Conservation (phyloP, 2,113 vertebrate species). For the Monopterus albus region DNA sequence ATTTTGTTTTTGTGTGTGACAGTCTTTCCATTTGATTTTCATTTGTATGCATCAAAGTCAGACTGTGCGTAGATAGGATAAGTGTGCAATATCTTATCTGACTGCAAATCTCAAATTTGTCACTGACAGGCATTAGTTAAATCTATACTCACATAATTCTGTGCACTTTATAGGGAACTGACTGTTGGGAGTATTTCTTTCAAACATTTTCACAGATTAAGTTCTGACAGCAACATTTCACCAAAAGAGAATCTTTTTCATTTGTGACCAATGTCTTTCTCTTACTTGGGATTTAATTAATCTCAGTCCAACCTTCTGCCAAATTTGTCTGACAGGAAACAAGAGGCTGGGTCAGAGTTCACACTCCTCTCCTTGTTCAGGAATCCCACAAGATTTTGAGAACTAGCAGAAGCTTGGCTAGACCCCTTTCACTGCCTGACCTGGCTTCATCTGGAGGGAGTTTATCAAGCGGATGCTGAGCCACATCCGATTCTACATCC, state of each 20-base stretch:
- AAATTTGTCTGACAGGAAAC: slow-evolving; percentile 51
- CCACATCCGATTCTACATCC: slow-evolving; percentile 57
- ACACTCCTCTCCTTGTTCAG: slow-evolving; percentile 30
- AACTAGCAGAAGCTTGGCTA: slow-evolving; percentile 61
- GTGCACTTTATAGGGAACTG: slow-evolving; percentile 1
- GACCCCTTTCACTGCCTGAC: slow-evolving; percentile 49
- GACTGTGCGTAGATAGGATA: slow-evolving; percentile 65
- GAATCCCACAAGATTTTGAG: slow-evolving; percentile 48
- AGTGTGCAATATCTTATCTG: slow-evolving; percentile 56
- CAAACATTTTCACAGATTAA: slow-evolving; percentile 51
- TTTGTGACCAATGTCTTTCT: slow-evolving; percentile 25
- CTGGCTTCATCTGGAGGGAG: slow-evolving; percentile 31
- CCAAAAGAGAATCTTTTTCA: neutral
- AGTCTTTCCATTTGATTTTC: slow-evolving; percentile 71
- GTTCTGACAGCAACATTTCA: slow-evolving; percentile 20
- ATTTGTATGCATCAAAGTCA: slow-evolving; percentile 66
- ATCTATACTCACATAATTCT: slow-evolving; percentile 24
- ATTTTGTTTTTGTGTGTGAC: no score
- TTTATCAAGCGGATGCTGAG: slow-evolving; percentile 68
- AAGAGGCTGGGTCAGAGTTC: slow-evolving; percentile 20
- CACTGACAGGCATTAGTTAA: slow-evolving; percentile 46
- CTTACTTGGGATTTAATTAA: slow-evolving; percentile 20
- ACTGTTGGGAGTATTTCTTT: slow-evolving; percentile 13
- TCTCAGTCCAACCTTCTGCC: slow-evolving; percentile 2
- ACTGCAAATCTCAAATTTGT: slow-evolving; percentile 57